Evolutionary conservation across 1,140 invertebrate genomes (phyloP).

Genomic region (Drosophila neocordata): DNA sequence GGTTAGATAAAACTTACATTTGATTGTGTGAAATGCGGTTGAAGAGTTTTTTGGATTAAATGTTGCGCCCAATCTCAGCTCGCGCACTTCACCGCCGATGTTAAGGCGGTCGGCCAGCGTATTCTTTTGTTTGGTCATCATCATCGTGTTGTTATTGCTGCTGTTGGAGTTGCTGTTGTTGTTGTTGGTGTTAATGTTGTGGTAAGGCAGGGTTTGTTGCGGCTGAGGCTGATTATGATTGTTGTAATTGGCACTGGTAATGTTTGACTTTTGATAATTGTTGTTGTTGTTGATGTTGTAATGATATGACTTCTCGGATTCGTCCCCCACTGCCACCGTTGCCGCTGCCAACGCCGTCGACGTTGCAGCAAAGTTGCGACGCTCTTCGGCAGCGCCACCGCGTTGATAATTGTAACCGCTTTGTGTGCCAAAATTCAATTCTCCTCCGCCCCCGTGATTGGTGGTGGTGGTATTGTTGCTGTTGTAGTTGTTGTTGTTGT

Average conservation of each 20-base stretch:
- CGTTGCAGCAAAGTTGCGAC: slow-evolving; percentile 65
- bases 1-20: slow-evolving; percentile 87
- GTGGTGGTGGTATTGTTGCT: not conserved
- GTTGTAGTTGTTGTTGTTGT: slow-evolving; percentile 24
- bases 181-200: slow-evolving; percentile 34
- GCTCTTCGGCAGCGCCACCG: slow-evolving; percentile 75
- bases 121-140: slow-evolving; percentile 81
- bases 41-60: slow-evolving; percentile 86
- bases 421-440: slow-evolving; percentile 49
- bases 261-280: slow-evolving; percentile 77
- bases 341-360: slow-evolving; percentile 63
- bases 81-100: slow-evolving; percentile 88
- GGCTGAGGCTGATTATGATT: slow-evolving; percentile 59
- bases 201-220: slow-evolving; percentile 62
- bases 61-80: slow-evolving; percentile 92
- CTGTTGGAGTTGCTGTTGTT: slow-evolving; percentile 36
- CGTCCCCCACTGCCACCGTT: slow-evolving; percentile 46
- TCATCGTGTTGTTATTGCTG: slow-evolving; percentile 53
- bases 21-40: slow-evolving; percentile 91
- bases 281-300: slow-evolving; percentile 53
- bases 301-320: slow-evolving; percentile 69
- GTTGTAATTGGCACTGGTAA: slow-evolving; percentile 77
- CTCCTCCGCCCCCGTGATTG: slow-evolving; percentile 38
- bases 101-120: slow-evolving; percentile 85
- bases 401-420: slow-evolving; percentile 66